phyloP scores from a whole-genome alignment of 1,140 invertebrate species.

The Polyergus mexicanus region DNA sequence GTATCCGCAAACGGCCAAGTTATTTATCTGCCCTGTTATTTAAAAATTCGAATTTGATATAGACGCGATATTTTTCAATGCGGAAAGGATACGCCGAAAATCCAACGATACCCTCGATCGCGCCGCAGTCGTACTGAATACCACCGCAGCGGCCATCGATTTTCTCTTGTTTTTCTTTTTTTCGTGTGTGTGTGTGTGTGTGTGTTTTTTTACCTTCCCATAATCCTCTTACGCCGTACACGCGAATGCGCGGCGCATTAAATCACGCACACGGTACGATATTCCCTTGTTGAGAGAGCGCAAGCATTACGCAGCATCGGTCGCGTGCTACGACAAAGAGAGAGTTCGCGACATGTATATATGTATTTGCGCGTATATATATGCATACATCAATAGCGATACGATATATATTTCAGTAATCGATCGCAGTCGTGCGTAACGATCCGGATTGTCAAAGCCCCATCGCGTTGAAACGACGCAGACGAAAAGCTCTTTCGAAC shows the following conservation, averaged over 20 bases:
- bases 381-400: background rate
- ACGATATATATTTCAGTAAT: conserved; percentile 47
- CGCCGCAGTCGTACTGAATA: conserved; percentile 17
- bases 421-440: conserved; percentile 62
- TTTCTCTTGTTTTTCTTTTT: conserved; percentile 3
- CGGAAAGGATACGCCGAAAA: conserved; percentile 56
- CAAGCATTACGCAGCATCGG: conserved; percentile 58
- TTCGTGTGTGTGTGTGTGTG: background rate
- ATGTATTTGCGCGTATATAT: background rate
- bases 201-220: conserved; percentile 29
- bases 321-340: conserved; percentile 58
- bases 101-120: conserved; percentile 53
- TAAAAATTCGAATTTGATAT: conserved; percentile 49
- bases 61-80: conserved; percentile 43
- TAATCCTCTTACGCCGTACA: conserved; percentile 69
- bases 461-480: background rate
- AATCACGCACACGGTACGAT: conserved; percentile 67
- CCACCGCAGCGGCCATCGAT: background rate
- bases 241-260: conserved; percentile 58
- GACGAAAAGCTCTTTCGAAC: conserved; percentile 20
- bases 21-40: conserved; percentile 52
- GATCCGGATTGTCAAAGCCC: conserved; percentile 30
- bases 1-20: conserved; percentile 24
- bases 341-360: background rate
- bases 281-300: conserved; percentile 70